phyloP scores from a whole-genome alignment of 2,797 vertebrate species.

The Scleropages formosus region DNA sequence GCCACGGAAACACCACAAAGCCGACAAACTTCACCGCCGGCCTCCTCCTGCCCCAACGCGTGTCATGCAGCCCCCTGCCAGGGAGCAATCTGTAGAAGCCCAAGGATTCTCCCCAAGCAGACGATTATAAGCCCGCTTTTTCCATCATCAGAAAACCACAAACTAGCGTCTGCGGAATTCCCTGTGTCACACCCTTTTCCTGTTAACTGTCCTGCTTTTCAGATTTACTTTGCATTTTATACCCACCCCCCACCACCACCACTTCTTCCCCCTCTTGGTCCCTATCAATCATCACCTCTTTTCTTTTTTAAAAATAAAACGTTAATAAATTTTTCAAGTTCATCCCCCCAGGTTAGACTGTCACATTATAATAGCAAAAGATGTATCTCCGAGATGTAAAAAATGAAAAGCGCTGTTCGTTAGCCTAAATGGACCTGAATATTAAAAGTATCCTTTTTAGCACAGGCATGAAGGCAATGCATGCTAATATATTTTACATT shows the following conservation, averaged over 20 bases:
- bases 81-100: background rate
- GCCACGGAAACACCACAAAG: too few relatives aligned
- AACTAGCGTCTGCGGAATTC: conserved; percentile 36
- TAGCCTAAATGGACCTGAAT: conserved; percentile 37
- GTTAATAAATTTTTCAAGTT: conserved; percentile 66
- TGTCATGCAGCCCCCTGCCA: background rate
- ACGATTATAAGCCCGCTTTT: conserved; percentile 32
- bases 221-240: conserved; percentile 55
- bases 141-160: conserved; percentile 36
- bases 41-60: background rate
- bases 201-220: conserved; percentile 32
- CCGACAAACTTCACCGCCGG: background rate
- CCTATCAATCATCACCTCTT: conserved; percentile 62
- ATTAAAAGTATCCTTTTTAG: conserved; percentile 31
- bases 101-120: conserved; percentile 30
- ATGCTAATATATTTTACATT: conserved; percentile 29
- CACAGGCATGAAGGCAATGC: conserved; percentile 26
- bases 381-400: conserved; percentile 54
- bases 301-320: conserved; percentile 46
- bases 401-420: conserved; percentile 31
- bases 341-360: conserved; percentile 42
- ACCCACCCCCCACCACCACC: conserved; percentile 58
- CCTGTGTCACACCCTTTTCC: conserved; percentile 28
- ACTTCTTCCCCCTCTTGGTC: conserved; percentile 45
- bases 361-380: conserved; percentile 63